Conservation (phyloP, 2,888 invertebrate species). For the Mythimna pallens region DNA sequence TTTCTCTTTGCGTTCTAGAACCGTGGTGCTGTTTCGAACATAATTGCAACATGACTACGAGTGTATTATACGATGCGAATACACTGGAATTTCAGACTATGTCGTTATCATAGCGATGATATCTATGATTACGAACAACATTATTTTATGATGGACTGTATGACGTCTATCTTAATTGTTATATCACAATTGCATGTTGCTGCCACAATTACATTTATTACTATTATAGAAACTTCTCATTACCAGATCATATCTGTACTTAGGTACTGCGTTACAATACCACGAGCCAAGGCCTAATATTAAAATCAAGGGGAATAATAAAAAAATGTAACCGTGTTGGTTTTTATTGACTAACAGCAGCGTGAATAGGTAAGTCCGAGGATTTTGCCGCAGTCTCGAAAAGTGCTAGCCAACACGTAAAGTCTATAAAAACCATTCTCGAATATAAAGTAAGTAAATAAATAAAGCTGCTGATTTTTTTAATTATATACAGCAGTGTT, state of each 20-base stretch:
- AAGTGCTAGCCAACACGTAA: conserved; percentile 38
- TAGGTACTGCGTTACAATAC: conserved; percentile 18
- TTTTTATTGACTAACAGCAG: conserved; percentile 11
- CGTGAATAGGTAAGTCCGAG: neutral
- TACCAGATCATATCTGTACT: conserved; percentile 46
- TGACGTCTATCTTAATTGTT: conserved; percentile 48
- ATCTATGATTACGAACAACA: conserved; percentile 24
- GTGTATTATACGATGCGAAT: conserved; percentile 10
- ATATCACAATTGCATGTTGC: conserved; percentile 57
- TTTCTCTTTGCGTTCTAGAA: no score
- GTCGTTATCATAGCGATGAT: conserved; percentile 24
- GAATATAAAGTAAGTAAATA: neutral
- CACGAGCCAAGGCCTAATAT: conserved; percentile 25
- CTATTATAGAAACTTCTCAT: conserved; percentile 49
- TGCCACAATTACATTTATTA: conserved; percentile 40
- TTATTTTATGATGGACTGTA: conserved; percentile 28
- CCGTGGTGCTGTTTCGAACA: no score
- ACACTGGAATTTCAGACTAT: conserved; percentile 2
- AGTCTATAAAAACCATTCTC: conserved; percentile 40
- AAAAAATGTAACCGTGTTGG: conserved; percentile 31
- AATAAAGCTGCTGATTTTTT: conserved; percentile 15
- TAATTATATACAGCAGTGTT: conserved; percentile 31
- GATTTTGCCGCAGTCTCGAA: conserved; percentile 27
- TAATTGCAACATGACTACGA: no score
- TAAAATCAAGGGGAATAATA: conserved; percentile 19